Evolutionary conservation across 2,888 invertebrate genomes (phyloP), one percentile per base, ranked within the genome.

Genomic region (Disparrhopalites patrizii): DNA sequence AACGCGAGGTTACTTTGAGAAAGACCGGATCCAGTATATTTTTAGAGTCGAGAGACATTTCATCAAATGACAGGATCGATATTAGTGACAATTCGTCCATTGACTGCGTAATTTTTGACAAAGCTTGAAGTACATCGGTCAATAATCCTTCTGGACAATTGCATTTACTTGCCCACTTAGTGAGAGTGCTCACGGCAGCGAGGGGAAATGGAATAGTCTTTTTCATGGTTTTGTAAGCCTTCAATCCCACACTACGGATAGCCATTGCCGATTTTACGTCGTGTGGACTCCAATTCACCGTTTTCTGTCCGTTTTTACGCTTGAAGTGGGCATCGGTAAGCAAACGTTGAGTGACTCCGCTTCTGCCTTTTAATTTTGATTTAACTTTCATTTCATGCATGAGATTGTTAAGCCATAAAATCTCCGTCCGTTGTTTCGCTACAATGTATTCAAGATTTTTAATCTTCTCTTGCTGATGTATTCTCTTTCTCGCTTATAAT

Each of bases 21-120:
- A 33, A 40, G 10, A 40, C 27, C 8, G 25, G 25, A 23, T 64
- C 66, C 3, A 25, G 15, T 1, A 52, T 25, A 33, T 28, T 23
- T 3, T 13, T 23, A 1, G 66, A 33, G 28, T 67, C 43, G 1
- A 52, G 2, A 18, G 43, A 28, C 57, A 67, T 57, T 31, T 67
- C 67, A 23, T 67, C 67, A 54, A 58, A 67, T 13, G 52, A 33
- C 1, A 50, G 15, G 3, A 51, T 36, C 13, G 50, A 20, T 2
- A 50, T 13, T 13, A 25, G 15, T 25, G 27, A 31, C 10, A 51
- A 13, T 20, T 10, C n/a, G 27, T 50, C 25, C 3, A 50, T 20
- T 25, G 2, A 33, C 3, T 30, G 10, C 3, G 3, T 7, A 3
- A 30, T 7, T 28, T 28, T 23, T 47, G 43, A 47, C 18, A 60